A percentile compares a stretch with the other conserved stretches of the same genome.
phyloP scores from a whole-genome alignment of 2,888 invertebrate species.

The Yponomeuta malinellus region DNA sequence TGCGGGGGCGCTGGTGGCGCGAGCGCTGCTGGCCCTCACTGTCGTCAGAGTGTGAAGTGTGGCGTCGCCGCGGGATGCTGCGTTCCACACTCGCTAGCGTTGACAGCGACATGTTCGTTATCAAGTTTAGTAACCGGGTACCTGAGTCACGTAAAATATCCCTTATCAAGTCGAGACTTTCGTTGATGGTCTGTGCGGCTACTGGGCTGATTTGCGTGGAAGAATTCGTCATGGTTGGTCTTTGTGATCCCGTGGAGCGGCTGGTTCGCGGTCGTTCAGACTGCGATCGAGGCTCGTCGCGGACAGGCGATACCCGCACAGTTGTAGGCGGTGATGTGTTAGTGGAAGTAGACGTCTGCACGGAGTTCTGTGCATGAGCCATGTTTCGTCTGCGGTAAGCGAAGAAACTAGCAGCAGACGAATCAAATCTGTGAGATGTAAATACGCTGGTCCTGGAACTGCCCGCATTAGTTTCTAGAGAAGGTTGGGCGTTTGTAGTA shows the following conservation, averaged over 20 bases:
- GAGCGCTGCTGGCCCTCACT: slow-evolving; percentile 33
- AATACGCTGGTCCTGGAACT: slow-evolving; percentile 62
- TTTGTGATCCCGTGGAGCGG: slow-evolving; percentile 29
- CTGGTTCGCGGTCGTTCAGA: slow-evolving; percentile 23
- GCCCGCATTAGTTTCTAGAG: slow-evolving; percentile 28
- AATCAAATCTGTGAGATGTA: slow-evolving; percentile 43
- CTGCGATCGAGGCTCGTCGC: not conserved
- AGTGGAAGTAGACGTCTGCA: slow-evolving; percentile 1
- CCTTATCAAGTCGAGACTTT: slow-evolving; percentile 63
- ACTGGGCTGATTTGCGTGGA: slow-evolving; percentile 50
- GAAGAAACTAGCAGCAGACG: slow-evolving; percentile 32
- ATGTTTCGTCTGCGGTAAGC: slow-evolving; percentile 37
- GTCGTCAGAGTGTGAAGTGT: slow-evolving; percentile 44
- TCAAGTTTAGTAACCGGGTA: slow-evolving; percentile 59
- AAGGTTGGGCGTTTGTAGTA: slow-evolving; percentile 28
- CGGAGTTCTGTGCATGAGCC: slow-evolving; percentile 15
- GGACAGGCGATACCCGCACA: not conserved
- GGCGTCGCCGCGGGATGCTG: slow-evolving; percentile 35
- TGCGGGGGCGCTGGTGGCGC: slow-evolving; percentile 33
- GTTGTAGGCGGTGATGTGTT: slow-evolving; percentile 5
- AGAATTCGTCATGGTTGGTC: slow-evolving; percentile 44
- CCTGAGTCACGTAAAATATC: slow-evolving; percentile 69
- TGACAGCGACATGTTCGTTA: slow-evolving; percentile 64
- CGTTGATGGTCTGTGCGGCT: slow-evolving; percentile 63
- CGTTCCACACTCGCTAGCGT: slow-evolving; percentile 52